These are phyloP conservation scores for Temnothorax ravouxi DNA, from an alignment of 2,888 invertebrate species.

Conservation along the genomic window DNA sequence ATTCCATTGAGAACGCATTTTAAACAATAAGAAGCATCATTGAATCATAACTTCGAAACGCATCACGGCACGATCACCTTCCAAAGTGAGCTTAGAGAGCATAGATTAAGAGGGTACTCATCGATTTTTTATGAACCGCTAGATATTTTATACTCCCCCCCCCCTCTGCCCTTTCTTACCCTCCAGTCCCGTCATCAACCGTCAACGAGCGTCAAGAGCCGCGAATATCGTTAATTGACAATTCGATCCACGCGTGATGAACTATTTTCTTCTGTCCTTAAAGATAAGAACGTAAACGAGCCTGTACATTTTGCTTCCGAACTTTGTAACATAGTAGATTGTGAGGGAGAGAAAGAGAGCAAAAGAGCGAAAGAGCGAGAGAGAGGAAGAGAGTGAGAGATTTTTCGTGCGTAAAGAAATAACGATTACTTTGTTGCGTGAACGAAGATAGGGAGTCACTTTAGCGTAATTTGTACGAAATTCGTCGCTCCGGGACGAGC, in stretches of 20 bases:
- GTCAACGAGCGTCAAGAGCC: constrained; percentile 23
- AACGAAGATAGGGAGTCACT: constrained; percentile 2
- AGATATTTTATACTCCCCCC: constrained; percentile 65
- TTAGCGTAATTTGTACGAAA: constrained; percentile 61
- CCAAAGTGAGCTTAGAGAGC: constrained; percentile 78
- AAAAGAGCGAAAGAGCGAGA: too few species aligned
- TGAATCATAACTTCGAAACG: constrained; percentile 30
- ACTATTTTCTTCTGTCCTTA: constrained; percentile 53
- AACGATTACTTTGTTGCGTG: constrained; percentile 22
- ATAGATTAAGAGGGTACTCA: constrained; percentile 67
- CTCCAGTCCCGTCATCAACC: constrained; percentile 21
- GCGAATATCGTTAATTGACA: constrained; percentile 25
- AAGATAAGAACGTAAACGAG: constrained; percentile 44
- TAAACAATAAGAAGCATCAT: not conserved
- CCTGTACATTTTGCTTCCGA: constrained; percentile 64
- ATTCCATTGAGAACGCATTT: constrained; percentile 11
- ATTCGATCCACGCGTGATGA: constrained; percentile 30
- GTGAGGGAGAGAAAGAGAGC: constrained; percentile 20
- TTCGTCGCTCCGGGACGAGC: constrained; percentile 26
- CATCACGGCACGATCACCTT: constrained; percentile 57
- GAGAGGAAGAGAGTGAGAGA: not conserved
- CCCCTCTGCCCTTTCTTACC: constrained; percentile 7
- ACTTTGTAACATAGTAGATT: constrained; percentile 65
- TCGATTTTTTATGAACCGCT: constrained; percentile 62
- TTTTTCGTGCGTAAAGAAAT: constrained; percentile 11